Conservation (phyloP, 2,888 invertebrate genomes). For the Drosophila falleni region DNA sequence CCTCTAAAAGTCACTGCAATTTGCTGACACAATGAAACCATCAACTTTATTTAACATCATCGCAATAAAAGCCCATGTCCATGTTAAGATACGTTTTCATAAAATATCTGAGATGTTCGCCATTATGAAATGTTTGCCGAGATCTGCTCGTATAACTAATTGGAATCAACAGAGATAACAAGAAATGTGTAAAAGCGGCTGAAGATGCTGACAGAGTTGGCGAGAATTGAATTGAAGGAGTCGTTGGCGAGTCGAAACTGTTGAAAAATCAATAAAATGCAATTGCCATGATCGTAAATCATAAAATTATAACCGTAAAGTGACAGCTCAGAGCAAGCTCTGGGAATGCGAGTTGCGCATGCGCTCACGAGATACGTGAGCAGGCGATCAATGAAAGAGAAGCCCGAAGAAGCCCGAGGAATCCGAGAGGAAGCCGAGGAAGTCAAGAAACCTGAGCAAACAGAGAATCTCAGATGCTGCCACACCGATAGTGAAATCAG, state of each 20-base stretch:
- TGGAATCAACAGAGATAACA: constrained; percentile 30
- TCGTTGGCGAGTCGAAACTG: constrained; percentile 66
- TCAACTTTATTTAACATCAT: constrained; percentile 11
- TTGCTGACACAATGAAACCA: constrained; percentile 19
- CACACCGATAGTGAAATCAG: constrained; percentile 64
- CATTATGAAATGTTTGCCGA: constrained; percentile 21
- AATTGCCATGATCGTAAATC: constrained; percentile 83
- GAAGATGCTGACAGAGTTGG: constrained; percentile 10
- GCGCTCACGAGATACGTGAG: constrained; percentile 74
- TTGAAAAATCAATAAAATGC: constrained; percentile 83
- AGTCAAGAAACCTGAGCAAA: neutral
- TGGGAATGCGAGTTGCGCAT: constrained; percentile 72
- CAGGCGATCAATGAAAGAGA: constrained; percentile 62
- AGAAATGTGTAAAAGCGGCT: constrained; percentile 4
- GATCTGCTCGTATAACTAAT: constrained; percentile 18
- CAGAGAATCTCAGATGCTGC: constrained; percentile 38
- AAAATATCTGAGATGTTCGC: constrained; percentile 14
- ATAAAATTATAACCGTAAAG: constrained; percentile 83
- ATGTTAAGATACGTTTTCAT: neutral
- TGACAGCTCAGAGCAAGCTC: constrained; percentile 76
- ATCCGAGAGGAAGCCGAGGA: neutral
- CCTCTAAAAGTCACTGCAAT: neutral
- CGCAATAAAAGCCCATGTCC: neutral
- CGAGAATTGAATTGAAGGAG: constrained; percentile 48
- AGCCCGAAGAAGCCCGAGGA: neutral